phyloP scores from a whole-genome alignment of 2,888 invertebrate genomes.

The Odontocerum albicorne region DNA sequence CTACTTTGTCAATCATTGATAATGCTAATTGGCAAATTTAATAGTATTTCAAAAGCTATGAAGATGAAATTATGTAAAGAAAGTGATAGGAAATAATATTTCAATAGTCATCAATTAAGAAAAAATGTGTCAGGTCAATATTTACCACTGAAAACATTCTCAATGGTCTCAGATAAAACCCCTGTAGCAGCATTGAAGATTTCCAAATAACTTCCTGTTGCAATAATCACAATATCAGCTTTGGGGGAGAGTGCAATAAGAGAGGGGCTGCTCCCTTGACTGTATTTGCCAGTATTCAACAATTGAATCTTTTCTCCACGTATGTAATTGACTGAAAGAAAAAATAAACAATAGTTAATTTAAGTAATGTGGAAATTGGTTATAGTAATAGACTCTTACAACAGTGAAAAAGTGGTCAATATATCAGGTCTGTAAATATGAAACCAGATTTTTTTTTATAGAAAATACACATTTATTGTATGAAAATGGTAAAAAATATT shows the following conservation, averaged over 20 bases:
- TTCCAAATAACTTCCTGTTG: slow-evolving; percentile 63
- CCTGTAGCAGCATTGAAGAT: slow-evolving; percentile 72
- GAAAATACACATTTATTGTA: no score
- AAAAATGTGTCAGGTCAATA: no score
- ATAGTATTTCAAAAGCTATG: no score
- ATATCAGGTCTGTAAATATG: no score
- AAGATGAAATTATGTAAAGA: no score
- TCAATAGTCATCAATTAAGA: no score
- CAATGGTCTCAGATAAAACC: slow-evolving; percentile 65
- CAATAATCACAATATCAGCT: slow-evolving; percentile 74
- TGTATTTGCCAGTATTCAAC: slow-evolving; percentile 64
- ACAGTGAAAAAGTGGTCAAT: background rate
- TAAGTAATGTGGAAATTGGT: no score
- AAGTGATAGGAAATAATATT: no score
- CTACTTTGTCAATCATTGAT: no score
- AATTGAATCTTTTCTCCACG: slow-evolving; percentile 78
- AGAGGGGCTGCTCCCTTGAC: slow-evolving; percentile 57
- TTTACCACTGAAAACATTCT: slow-evolving; percentile 64
- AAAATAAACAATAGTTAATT: slow-evolving; percentile 5
- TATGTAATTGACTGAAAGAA: slow-evolving; percentile 68
- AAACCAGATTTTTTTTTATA: no score
- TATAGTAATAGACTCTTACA: background rate
- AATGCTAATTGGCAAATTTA: no score
- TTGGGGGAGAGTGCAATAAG: slow-evolving; percentile 77
- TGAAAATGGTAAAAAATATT: no score